phyloP scores from a whole-genome alignment of 2,888 invertebrate species.

The Tipula helvola region DNA sequence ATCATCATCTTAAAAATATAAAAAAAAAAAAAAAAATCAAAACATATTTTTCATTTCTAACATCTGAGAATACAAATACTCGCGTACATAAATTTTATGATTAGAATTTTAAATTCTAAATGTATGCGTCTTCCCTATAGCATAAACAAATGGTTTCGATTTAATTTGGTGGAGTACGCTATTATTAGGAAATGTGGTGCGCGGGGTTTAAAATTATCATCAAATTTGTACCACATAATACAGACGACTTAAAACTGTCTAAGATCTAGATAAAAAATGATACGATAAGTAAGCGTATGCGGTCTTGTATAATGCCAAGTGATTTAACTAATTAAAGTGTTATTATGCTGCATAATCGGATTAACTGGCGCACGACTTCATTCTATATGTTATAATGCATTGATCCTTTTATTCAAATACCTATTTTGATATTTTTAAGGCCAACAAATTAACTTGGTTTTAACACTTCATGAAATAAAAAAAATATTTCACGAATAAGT shows the following conservation, averaged over 20 bases:
- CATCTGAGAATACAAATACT: not conserved
- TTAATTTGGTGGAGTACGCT: not conserved
- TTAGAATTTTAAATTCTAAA: not conserved
- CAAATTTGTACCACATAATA: not conserved
- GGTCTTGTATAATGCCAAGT: not conserved
- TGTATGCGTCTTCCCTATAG: not conserved
- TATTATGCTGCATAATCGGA: not conserved
- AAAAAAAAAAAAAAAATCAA: constrained; percentile 5
- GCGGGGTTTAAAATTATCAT: not conserved
- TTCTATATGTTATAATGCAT: not conserved
- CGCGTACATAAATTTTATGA: not conserved
- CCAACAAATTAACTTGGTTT: not conserved
- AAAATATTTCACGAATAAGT: not conserved
- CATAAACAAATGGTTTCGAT: not conserved
- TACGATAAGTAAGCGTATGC: not conserved
- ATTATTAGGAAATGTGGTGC: not conserved
- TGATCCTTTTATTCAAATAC: not conserved
- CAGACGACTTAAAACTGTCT: not conserved
- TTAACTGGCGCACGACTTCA: not conserved
- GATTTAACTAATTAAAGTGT: not conserved
- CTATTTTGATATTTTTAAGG: not conserved
- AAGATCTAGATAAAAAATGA: not conserved
- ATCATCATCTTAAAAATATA: not conserved
- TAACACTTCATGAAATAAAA: not conserved
- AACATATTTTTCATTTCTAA: not conserved